Evolutionary conservation across 2,113 vertebrate species (phyloP), one percentile per base, ranked within the genome.

Genomic region (Semnornis frantzii): DNA sequence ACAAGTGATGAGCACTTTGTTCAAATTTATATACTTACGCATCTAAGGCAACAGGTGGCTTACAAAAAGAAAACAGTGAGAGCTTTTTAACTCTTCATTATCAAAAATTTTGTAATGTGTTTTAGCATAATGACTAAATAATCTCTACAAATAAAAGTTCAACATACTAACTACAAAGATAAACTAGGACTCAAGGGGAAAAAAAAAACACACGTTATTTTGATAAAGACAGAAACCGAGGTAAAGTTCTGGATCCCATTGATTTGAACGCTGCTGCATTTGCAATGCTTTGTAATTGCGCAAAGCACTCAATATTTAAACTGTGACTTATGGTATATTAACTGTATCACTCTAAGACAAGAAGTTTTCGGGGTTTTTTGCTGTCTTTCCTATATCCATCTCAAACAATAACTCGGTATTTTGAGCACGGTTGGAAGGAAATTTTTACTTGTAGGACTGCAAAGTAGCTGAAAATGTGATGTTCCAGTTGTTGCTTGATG

Each of bases 1-100:
- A 98, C 98, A 98, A 98, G 97, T 98, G 98, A 98, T 97, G 97
- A 98, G 97, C 98, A 98, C 98, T 98, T 98, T 98, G 97, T 98
- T 97, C 65, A 71, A 97, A 98, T 97, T 97, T 97, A 98, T 98
- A 97, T 60, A 96, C 96, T 97, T 97, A 97, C n/a, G 80, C 95
- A 97, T 96, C 93, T 95, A 94, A 97, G 96, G 96, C 97, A 97
- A 98, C 97, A 97, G 97, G 98, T 98, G 97, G 97, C 97, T 98
- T 97, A 97, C 96, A 98, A 97, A 97, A 98, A 95, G 95, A 97
- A 97, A 97, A 97, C 93, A 97, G 60, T 92, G 64, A 92, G 76
- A 94, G 90, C 74, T 97, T 97, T 97, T 96, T 97, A 97, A 96
- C 92, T 96, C 94, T 97, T 98, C 90, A 96, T 90, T 89, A 97